Percentiles rank a stretch among this genome's conserved stretches.
phyloP scores from a whole-genome alignment of 2,113 vertebrate species.

The Carassius auratus region DNA sequence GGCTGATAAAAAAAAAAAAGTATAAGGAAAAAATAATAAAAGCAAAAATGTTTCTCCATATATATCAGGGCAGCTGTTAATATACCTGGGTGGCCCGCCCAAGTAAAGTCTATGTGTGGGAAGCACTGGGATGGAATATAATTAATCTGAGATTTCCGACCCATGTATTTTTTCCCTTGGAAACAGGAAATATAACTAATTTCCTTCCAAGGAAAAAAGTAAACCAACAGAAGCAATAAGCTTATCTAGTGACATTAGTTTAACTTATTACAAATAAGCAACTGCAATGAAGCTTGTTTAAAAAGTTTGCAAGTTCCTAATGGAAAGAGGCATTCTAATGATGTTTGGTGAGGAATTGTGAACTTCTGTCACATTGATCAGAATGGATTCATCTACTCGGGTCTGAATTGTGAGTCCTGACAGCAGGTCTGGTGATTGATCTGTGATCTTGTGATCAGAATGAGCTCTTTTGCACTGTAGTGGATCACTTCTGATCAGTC shows the following conservation, averaged over 20 bases:
- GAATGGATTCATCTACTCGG: background rate
- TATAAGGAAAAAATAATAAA: too few species aligned
- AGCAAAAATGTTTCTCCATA: too few species aligned
- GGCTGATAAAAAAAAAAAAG: too few species aligned
- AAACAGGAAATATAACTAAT: background rate
- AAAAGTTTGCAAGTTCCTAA: background rate
- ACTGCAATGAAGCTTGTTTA: background rate
- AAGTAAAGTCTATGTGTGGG: too few species aligned
- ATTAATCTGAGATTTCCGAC: background rate
- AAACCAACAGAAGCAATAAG: background rate
- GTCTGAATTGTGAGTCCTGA: background rate
- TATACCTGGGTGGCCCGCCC: too few species aligned
- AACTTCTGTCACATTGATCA: background rate
- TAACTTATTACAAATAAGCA: background rate
- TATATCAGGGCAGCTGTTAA: too few species aligned
- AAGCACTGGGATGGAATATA: too few species aligned
- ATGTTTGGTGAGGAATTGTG: background rate
- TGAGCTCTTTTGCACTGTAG: conserved; percentile 25
- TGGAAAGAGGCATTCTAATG: background rate
- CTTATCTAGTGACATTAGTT: background rate
- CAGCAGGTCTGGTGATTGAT: conserved; percentile 30
- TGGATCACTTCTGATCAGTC: background rate
- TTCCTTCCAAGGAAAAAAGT: background rate
- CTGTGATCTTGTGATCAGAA: conserved; percentile 45
- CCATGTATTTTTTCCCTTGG: background rate